Percentiles rank a stretch among this genome's conserved stretches.
Evolutionary conservation across 92 coral and sea anemone genomes (phyloP).

Genomic region (Epizoanthus scotinus): DNA sequence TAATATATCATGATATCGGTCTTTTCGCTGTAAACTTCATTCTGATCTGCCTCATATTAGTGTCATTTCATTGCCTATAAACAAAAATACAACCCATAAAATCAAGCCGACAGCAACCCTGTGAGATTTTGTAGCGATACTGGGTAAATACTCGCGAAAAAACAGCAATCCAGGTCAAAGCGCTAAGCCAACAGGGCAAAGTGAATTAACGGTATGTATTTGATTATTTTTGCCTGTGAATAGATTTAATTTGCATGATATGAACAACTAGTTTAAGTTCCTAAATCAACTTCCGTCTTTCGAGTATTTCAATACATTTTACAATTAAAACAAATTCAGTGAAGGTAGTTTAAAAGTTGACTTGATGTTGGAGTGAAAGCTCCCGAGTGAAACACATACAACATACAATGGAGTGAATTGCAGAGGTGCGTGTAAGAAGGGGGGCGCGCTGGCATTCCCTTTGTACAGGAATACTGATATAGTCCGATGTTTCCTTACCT

Average conservation of each 20-base stretch:
- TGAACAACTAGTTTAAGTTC: slow-evolving; percentile 83
- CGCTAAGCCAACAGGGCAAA: slow-evolving; percentile 41
- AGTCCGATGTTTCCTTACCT: slow-evolving; percentile 61
- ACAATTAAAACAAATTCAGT: slow-evolving; percentile 70
- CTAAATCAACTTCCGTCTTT: slow-evolving; percentile 97
- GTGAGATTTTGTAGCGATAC: neutral
- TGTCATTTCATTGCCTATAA: slow-evolving; percentile 57
- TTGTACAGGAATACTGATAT: neutral
- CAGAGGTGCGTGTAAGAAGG: neutral
- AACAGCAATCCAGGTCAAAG: slow-evolving; percentile 19
- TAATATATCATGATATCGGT: slow-evolving; percentile 59
- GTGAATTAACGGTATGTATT: slow-evolving; percentile 50
- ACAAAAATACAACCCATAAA: slow-evolving; percentile 4
- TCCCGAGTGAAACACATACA: slow-evolving; percentile 13
- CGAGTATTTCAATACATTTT: slow-evolving; percentile 81
- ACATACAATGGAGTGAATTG: slow-evolving; percentile 8
- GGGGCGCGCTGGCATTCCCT: neutral
- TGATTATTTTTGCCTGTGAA: slow-evolving; percentile 50
- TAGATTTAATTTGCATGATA: slow-evolving; percentile 79
- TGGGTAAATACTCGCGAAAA: slow-evolving; percentile 27
- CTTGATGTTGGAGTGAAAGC: slow-evolving; percentile 35
- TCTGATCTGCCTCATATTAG: slow-evolving; percentile 61
- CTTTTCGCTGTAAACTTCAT: slow-evolving; percentile 46
- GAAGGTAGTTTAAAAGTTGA: slow-evolving; percentile 57
- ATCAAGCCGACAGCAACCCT: slow-evolving; percentile 19